Evolutionary conservation across 2,888 invertebrate species (phyloP), one percentile per base, ranked within the genome.

Genomic region (Euphydryas editha): DNA sequence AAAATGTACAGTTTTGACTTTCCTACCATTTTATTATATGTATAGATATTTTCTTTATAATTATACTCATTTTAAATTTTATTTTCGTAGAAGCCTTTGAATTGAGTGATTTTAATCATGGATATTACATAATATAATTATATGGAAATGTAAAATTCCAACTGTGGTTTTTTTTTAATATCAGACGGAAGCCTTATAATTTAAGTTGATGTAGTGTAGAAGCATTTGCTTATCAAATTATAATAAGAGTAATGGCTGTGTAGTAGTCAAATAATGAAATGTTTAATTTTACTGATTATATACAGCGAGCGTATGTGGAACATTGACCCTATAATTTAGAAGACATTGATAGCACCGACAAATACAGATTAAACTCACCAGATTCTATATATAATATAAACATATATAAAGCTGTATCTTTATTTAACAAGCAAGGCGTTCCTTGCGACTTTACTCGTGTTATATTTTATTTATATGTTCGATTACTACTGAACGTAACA

Each of bases 321-420:
- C 75, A 69, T 62, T 72, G 75, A 72, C 70, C 66, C 69, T 86
- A 85, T 88, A 90, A 92, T 92, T 91, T 91, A 90, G 90, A 71
- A 68, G 72, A 65, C 86, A 87, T 81, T 81, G 81, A 88, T 88
- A 86, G 78, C 75, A 78, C 83, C 81, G 85, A 85, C 84, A 84
- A 87, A 88, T 86, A 85, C 84, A 86, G 81, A 83, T 86, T 86
- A 89, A 88, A 85, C 90, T 89, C 89, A 88, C 84, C 80, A 86
- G 87, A 86, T 87, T 86, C 88, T 85, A 88, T 90, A 90, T 89
- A 89, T 85, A 5, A 39, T 15, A 44, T 84, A 87, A 90, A 91
- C 92, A 91, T 78, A 46, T n/a, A 85, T 86, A 92, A 15, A 3
- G 4, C 39, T 42, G 39, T 42, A 2, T 42, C 8, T 3, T 30